Evolutionary conservation across 2,113 vertebrate species (phyloP).

Genomic region (Apus apus): DNA sequence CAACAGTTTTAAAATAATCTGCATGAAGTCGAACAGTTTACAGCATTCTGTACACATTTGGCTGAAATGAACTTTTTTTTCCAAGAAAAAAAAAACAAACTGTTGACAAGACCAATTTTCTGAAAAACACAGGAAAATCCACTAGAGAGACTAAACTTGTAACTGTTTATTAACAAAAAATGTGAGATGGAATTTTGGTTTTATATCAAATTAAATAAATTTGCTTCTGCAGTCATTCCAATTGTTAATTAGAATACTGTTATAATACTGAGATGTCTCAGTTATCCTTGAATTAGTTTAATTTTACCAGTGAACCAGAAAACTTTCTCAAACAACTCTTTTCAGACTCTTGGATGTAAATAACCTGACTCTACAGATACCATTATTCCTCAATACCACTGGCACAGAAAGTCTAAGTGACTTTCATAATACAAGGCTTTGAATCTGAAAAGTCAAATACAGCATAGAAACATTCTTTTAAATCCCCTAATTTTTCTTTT

Average conservation of each 20-base stretch:
- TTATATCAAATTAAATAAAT: not conserved
- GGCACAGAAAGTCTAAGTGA: not conserved
- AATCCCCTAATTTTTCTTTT: not conserved
- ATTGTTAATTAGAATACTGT: not conserved
- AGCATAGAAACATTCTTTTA: not conserved
- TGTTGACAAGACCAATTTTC: not conserved
- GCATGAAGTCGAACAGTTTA: not conserved
- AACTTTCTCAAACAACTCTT: not conserved
- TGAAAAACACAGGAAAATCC: not conserved
- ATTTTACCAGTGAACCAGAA: not conserved
- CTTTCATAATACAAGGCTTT: not conserved
- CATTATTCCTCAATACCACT: not conserved
- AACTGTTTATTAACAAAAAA: not conserved
- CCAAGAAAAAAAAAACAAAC: not conserved
- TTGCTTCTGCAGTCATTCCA: not conserved
- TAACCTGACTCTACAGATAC: not conserved
- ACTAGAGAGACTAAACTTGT: not conserved
- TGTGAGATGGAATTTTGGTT: not conserved
- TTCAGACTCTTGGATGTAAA: not conserved
- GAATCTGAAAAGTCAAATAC: not conserved
- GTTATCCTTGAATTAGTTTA: not conserved
- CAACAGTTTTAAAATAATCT: not conserved
- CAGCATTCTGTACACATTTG: not conserved
- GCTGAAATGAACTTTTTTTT: not conserved
- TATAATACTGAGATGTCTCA: not conserved